Evolutionary conservation across 1,140 invertebrate genomes (phyloP).

Genomic region (Drosophila repleta): DNA sequence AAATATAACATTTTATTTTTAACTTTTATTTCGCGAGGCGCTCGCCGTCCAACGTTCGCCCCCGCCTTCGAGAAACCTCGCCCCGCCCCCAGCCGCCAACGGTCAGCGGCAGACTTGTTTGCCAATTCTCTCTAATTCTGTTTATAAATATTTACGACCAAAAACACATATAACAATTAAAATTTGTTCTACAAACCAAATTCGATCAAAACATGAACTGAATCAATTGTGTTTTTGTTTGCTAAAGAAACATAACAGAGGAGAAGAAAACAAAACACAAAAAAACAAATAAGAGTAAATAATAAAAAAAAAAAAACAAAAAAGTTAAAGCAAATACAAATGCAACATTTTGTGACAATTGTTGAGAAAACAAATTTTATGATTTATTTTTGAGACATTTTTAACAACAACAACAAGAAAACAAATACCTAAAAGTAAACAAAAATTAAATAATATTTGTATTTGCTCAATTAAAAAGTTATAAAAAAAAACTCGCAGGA

Average conservation of each 20-base stretch:
- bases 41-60: constrained; percentile 12
- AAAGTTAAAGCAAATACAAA: constrained; percentile 10
- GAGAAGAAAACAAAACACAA: no score
- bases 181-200: constrained; percentile 28
- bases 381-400: constrained; percentile 33
- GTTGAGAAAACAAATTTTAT: constrained; percentile 8
- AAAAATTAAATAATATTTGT: neutral
- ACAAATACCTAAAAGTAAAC: constrained; percentile 10
- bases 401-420: constrained; percentile 3
- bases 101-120: constrained; percentile 14
- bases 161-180: constrained; percentile 24
- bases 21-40: constrained; percentile 68
- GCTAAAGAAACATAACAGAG: constrained; percentile 27
- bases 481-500: neutral
- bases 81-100: neutral
- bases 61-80: neutral
- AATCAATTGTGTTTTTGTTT: constrained; percentile 28
- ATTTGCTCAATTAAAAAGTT: constrained; percentile 11
- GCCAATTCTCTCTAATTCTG: constrained; percentile 29
- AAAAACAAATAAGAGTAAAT: constrained; percentile 5
- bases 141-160: constrained; percentile 44
- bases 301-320: constrained; percentile 12
- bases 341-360: constrained; percentile 9
- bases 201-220: neutral
- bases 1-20: constrained; percentile 78